These are phyloP conservation scores for Aphis gossypii DNA, from an alignment of 1,140 invertebrate genomes.

Conservation along the genomic window DNA sequence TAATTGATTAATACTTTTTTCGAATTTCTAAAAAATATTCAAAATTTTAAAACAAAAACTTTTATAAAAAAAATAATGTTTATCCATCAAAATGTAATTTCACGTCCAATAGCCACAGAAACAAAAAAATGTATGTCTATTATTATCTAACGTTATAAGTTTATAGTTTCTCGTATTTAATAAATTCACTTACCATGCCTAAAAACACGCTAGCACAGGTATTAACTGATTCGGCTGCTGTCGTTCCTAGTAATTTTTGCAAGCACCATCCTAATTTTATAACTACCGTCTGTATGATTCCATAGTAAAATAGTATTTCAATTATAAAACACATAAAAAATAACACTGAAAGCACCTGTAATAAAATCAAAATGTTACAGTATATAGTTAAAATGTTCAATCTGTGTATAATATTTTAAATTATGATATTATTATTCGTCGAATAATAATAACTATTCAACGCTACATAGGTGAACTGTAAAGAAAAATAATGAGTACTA, in stretches of 20 bases:
- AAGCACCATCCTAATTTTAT: constrained; percentile 81
- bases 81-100: too few species aligned
- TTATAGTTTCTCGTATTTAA: neutral
- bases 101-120: too few species aligned
- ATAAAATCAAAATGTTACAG: constrained; percentile 53
- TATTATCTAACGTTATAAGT: too few species aligned
- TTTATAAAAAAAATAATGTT: neutral
- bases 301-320: constrained; percentile 86
- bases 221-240: constrained; percentile 89
- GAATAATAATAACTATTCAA: neutral
- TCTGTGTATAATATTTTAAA: neutral
- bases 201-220: constrained; percentile 91
- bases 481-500: too few species aligned
- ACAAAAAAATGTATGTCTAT: too few species aligned
- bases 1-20: neutral
- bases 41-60: neutral
- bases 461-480: too few species aligned
- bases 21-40: neutral
- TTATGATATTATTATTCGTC: neutral
- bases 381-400: neutral
- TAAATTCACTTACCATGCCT: constrained; percentile 74
- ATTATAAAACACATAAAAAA: constrained; percentile 91
- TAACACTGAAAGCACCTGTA: constrained; percentile 82
- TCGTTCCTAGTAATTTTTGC: constrained; percentile 79
- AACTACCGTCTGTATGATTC: constrained; percentile 86